These are phyloP conservation scores for Camelus bactrianus DNA, from an alignment of 2,113 vertebrate species.

Conservation along the genomic window DNA sequence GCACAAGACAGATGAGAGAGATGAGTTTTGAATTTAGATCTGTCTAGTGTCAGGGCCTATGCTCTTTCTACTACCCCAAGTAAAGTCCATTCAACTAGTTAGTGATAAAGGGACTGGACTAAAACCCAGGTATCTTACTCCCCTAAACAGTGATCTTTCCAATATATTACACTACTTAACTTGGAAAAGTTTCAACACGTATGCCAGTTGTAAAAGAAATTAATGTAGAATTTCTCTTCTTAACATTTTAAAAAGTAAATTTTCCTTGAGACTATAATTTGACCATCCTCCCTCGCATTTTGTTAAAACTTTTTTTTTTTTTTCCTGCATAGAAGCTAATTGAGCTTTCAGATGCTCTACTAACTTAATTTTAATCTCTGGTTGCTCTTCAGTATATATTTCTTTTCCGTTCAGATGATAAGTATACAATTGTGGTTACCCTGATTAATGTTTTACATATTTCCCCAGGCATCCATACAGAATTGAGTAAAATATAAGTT, in stretches of 20 bases:
- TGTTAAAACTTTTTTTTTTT: neutral
- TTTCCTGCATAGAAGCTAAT: constrained; percentile 41
- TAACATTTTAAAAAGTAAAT: constrained; percentile 34
- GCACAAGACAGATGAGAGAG: neutral
- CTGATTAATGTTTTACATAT: constrained; percentile 80
- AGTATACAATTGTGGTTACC: constrained; percentile 24
- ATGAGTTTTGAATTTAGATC: neutral
- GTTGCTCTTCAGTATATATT: constrained; percentile 52
- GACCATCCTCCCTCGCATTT: neutral
- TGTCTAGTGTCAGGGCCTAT: neutral
- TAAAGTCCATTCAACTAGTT: neutral
- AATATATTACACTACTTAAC: neutral
- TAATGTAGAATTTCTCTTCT: neutral
- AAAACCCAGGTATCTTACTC: neutral
- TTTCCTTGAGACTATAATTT: neutral
- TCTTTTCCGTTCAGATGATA: constrained; percentile 57
- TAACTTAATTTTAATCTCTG: constrained; percentile 74
- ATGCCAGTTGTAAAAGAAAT: neutral
- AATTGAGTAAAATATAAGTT: constrained; percentile 69
- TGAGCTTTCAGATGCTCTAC: constrained; percentile 35
- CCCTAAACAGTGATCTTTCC: neutral
- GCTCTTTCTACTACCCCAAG: neutral
- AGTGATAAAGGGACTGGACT: neutral
- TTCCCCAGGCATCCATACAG: constrained; percentile 60
- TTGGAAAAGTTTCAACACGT: neutral